A percentile compares a stretch with the other conserved stretches of the same genome.
phyloP scores from a whole-genome alignment of 2,797 vertebrate species.

The Furcifer pardalis region DNA sequence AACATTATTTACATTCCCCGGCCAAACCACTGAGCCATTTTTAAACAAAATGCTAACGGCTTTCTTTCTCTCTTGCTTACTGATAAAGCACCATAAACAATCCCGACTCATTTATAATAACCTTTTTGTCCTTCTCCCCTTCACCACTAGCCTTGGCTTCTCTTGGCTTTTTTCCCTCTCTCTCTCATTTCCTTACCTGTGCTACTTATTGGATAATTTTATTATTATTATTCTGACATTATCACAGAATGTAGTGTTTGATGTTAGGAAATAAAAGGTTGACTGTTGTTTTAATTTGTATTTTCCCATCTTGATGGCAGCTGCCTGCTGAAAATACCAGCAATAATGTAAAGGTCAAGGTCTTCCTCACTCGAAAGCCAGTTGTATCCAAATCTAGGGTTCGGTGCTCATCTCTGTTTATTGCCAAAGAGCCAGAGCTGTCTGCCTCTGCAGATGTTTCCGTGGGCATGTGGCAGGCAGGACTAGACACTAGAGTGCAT shows the following conservation, averaged over 20 bases:
- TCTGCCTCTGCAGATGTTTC: too few relatives aligned
- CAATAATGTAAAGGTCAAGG: conserved; percentile 21
- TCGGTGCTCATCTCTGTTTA: too few relatives aligned
- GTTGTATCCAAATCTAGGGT: too few relatives aligned
- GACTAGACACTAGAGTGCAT: too few relatives aligned
- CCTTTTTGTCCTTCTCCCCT: conserved; percentile 54
- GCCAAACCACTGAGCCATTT: conserved; percentile 70
- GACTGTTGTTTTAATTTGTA: conserved; percentile 64
- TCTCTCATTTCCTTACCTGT: too few relatives aligned
- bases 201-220: conserved; percentile 53
- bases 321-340: conserved; percentile 53
- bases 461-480: too few relatives aligned
- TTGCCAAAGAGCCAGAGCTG: too few relatives aligned
- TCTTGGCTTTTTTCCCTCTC: conserved; percentile 58
- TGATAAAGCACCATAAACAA: conserved; percentile 78
- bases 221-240: conserved; percentile 73
- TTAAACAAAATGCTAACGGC: conserved; percentile 49
- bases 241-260: conserved; percentile 74
- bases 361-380: too few relatives aligned
- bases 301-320: conserved; percentile 53
- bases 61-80: conserved; percentile 58
- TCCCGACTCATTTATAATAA: conserved; percentile 77
- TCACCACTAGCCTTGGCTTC: conserved; percentile 54
- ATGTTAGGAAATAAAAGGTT: conserved; percentile 70
- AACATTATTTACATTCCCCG: conserved; percentile 79